These are phyloP conservation scores for Marisa cornuarietis DNA, from an alignment of 1,140 invertebrate genomes.

Conservation along the genomic window DNA sequence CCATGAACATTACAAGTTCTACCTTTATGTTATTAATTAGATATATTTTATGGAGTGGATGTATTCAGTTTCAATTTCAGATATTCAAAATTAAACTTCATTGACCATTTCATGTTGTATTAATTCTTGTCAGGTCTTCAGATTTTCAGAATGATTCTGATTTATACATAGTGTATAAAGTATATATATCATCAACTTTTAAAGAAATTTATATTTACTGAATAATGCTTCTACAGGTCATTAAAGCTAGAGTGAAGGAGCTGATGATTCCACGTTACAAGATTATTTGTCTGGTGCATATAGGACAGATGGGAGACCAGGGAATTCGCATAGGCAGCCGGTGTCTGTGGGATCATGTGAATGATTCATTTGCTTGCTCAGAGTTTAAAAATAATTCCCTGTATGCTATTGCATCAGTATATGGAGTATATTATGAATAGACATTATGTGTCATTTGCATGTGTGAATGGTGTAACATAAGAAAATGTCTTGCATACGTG, in stretches of 20 bases:
- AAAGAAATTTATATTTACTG: not conserved
- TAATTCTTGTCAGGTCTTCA: no score
- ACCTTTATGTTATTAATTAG: no score
- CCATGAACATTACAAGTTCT: no score
- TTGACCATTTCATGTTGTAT: no score
- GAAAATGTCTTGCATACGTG: not conserved
- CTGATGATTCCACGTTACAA: slow-evolving; percentile 61
- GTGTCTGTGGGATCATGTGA: slow-evolving; percentile 60
- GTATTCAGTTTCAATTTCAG: no score
- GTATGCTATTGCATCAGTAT: slow-evolving; percentile 61
- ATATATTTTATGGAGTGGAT: no score
- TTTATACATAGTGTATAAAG: not conserved
- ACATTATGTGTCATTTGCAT: not conserved
- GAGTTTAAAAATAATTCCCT: slow-evolving; percentile 61
- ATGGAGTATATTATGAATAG: slow-evolving; percentile 61
- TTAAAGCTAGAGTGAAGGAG: slow-evolving; percentile 62
- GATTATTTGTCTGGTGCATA: slow-evolving; percentile 59
- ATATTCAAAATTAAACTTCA: no score
- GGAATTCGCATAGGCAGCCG: slow-evolving; percentile 58
- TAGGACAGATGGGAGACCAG: slow-evolving; percentile 57
- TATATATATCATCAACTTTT: not conserved
- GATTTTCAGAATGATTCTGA: no score
- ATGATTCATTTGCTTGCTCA: slow-evolving; percentile 56
- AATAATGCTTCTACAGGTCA: slow-evolving; percentile 46
- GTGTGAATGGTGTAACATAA: not conserved